Conservation (phyloP, 1,140 invertebrate species). For the Tetragonula clypearis region DNA sequence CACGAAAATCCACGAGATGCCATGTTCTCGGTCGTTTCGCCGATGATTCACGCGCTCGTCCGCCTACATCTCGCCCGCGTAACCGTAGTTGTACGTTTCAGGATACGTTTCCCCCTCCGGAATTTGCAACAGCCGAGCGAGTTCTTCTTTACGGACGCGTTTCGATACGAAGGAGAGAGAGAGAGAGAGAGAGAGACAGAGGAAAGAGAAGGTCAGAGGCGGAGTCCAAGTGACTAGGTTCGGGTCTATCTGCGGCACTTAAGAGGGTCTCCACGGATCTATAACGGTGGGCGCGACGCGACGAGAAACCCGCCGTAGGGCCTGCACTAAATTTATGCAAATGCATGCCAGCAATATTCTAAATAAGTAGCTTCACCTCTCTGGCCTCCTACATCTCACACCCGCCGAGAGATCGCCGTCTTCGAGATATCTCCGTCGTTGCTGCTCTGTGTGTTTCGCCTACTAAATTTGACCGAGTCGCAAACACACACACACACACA, state of each 20-base stretch:
- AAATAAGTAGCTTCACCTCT: conserved; percentile 78
- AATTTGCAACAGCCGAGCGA: conserved; percentile 13
- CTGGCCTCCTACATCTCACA: neutral
- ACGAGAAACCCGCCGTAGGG: conserved; percentile 71
- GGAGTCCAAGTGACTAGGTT: conserved; percentile 2
- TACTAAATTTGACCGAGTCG: conserved; percentile 8
- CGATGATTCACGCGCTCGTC: conserved; percentile 10
- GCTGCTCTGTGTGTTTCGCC: neutral
- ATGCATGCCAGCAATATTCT: conserved; percentile 82
- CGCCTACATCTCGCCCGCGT: neutral
- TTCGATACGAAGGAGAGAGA: neutral
- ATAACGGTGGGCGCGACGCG: conserved; percentile 59
- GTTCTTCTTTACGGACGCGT: conserved; percentile 52
- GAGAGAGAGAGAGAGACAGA: too few relatives aligned
- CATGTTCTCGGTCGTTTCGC: conserved; percentile 25
- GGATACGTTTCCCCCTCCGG: neutral
- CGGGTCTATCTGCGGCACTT: conserved; percentile 64
- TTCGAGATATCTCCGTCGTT: conserved; percentile 7
- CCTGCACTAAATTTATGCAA: conserved; percentile 82
- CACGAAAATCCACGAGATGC: conserved; percentile 38
- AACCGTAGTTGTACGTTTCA: neutral
- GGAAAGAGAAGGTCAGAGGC: neutral
- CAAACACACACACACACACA: too few relatives aligned
- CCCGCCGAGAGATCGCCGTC: neutral
- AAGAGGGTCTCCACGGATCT: conserved; percentile 71